Conservation (phyloP, 2,888 invertebrate species). For the Stenodera caucasica region DNA sequence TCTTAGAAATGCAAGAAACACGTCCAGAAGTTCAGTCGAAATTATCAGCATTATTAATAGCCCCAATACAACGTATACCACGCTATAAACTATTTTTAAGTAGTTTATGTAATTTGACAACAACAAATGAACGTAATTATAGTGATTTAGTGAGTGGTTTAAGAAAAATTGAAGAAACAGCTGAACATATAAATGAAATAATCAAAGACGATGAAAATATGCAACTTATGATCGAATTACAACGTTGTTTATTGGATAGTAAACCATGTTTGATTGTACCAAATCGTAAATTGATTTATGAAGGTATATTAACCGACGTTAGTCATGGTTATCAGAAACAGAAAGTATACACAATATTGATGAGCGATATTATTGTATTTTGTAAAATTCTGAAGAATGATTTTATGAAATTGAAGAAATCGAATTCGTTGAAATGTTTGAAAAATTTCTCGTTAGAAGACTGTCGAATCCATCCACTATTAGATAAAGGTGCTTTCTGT, state of each 20-base stretch:
- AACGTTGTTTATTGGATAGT: slow-evolving; percentile 63
- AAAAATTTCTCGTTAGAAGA: slow-evolving; percentile 72
- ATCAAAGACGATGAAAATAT: slow-evolving; percentile 74
- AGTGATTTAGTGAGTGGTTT: slow-evolving; percentile 61
- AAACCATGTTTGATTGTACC: slow-evolving; percentile 69
- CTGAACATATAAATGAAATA: slow-evolving; percentile 71
- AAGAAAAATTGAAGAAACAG: slow-evolving; percentile 67
- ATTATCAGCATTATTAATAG: slow-evolving; percentile 71
- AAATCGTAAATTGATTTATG: slow-evolving; percentile 69
- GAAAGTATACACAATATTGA: slow-evolving; percentile 68
- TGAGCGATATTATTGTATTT: slow-evolving; percentile 74
- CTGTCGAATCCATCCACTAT: slow-evolving; percentile 64
- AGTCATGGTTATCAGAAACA: slow-evolving; percentile 49
- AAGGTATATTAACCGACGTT: slow-evolving; percentile 60
- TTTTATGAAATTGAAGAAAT: slow-evolving; percentile 55
- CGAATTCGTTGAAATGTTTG: slow-evolving; percentile 64
- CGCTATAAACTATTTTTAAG: slow-evolving; percentile 72
- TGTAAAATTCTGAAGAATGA: slow-evolving; percentile 65
- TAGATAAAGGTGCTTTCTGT: slow-evolving; percentile 63
- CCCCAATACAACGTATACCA: slow-evolving; percentile 78
- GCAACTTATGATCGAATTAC: slow-evolving; percentile 68
- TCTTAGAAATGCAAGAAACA: slow-evolving; percentile 66
- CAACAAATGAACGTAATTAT: slow-evolving; percentile 36
- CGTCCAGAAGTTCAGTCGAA: slow-evolving; percentile 71
- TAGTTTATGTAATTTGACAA: slow-evolving; percentile 60